Base-by-base conservation (phyloP, 2,888 invertebrate genomes). In the Odontocolon sp. region DNA sequence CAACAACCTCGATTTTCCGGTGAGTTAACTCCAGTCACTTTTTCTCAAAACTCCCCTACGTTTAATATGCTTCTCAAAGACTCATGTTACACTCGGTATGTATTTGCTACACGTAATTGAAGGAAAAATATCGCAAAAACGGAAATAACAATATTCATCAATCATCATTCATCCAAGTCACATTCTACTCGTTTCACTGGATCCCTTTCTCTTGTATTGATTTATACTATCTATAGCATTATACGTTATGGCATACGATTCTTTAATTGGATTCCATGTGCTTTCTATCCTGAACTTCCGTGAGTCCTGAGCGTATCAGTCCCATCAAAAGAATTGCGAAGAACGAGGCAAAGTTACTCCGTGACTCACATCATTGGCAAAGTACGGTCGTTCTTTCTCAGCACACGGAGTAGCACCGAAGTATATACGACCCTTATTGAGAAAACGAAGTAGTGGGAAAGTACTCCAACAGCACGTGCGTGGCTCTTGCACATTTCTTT, bases 1-100 rank as follows among this genome's bases (percentile, higher is more conserved):
- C 36, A 74, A 80, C 47, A 83, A 81, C 11, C 79, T 86, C 82
- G 81, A 80, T 81, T 85, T 83, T 70, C 74, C 78, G 84, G 88
- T 88, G 69, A 87, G 87, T 77, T 61, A 36, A 57, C 33, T 52
- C 42, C 57, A 36, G n/a, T 50, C 54, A 59, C 28, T 78, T 54
- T 18, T 18, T 38, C 40, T 67, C 33, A 69, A 45, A 63, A 56
- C 6, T 47, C 8, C 8, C 2, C 16, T 8, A 31, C 9, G 6
- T 31, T 23, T 14, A 28, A 50, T 23, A 5, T 47, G 8, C 6
- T n/a, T 14, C 11, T 11, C 31, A 2, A 4, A 14, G 14, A 11
- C 3, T 11, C 16, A 14, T 31, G 28, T 52, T 14, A 52, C 31
- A 3, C 21, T 23, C 23, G 52, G 31, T 9, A 52, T 52, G 31